These are phyloP conservation scores for Coregonus suidteri DNA, from an alignment of 2,797 vertebrate genomes.

Conservation along the genomic window DNA sequence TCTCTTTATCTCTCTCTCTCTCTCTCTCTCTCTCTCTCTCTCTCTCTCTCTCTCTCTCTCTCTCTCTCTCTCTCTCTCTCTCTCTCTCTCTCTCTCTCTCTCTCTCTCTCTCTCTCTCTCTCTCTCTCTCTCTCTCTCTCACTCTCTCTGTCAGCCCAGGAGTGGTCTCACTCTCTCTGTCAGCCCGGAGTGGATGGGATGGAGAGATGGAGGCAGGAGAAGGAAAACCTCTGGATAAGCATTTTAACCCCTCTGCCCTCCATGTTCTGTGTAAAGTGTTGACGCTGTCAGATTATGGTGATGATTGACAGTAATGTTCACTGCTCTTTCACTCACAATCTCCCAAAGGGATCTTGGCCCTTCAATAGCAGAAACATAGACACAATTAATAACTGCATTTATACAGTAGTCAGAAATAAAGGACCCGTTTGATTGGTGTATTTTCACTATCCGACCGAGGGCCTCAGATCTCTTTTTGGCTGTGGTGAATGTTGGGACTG, in stretches of 20 bases:
- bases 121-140: neutral
- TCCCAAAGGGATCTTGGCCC: neutral
- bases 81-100: too few species aligned
- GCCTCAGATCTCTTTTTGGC: too few species aligned
- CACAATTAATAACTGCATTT: too few species aligned
- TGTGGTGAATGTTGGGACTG: too few species aligned
- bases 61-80: too few species aligned
- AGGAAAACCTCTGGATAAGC: constrained; percentile 8
- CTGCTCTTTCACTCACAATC: neutral
- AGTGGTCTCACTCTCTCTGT: neutral
- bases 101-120: neutral
- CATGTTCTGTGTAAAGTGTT: neutral
- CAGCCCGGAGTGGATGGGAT: too few species aligned
- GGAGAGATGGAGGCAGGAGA: neutral
- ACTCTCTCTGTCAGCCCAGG: too few species aligned
- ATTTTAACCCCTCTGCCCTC: constrained; percentile 13
- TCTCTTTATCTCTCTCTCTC: too few species aligned
- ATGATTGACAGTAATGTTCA: constrained; percentile 5
- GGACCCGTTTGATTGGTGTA: too few species aligned
- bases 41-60: too few species aligned
- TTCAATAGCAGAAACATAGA: neutral
- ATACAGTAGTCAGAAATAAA: constrained; percentile 21
- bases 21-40: too few species aligned
- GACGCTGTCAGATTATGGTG: constrained; percentile 4
- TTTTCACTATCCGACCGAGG: too few species aligned